Evolutionary conservation across 2,113 vertebrate species (phyloP), one percentile per base, ranked within the genome.

Genomic region (Chionis minor): DNA sequence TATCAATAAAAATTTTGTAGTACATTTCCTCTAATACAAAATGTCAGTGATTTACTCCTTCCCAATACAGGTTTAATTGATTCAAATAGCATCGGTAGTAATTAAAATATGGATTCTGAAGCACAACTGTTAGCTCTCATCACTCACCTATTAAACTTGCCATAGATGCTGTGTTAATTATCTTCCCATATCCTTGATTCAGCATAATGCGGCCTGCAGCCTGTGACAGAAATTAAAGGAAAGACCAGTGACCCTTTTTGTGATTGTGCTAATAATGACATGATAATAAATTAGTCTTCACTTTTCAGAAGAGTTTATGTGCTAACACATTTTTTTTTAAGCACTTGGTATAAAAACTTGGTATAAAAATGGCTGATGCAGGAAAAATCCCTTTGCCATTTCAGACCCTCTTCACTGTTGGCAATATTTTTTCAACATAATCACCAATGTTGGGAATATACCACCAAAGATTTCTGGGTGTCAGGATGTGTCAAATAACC

Each of bases 131-230:
- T 95, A 97, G 92, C 97, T 98, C 97, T 99, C 98, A 99, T 99
- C 98, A 98, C 99, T 99, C 98, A 99, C 99, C 99, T 98, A 99
- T 99, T 98, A 99, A 98, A 99, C 98, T 98, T 98, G 99, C 99
- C 98, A 99, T 99, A 98, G 99, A 99, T 97, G 99, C 99, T 89
- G 98, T 99, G 98, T 99, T 99, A 99, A 99, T 99, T 98, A 99
- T 99, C 98, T 99, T 99, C 97, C 99, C 98, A 78, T 99, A 99
- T 98, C 99, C 99, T 98, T 99, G 98, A 98, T 98, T 99, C 98
- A 99, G 98, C 99, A 99, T 99, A 98, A 99, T 98, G 97, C 97
- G 98, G 98, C 99, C 99, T 95, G 98, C 98, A 97, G 99, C 98
- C 99, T 98, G 97, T 98, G 98, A 99, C 98, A 96, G 98, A 98